Conservation (phyloP, 2,113 vertebrate species). For the Pycnonotus jocosus region DNA sequence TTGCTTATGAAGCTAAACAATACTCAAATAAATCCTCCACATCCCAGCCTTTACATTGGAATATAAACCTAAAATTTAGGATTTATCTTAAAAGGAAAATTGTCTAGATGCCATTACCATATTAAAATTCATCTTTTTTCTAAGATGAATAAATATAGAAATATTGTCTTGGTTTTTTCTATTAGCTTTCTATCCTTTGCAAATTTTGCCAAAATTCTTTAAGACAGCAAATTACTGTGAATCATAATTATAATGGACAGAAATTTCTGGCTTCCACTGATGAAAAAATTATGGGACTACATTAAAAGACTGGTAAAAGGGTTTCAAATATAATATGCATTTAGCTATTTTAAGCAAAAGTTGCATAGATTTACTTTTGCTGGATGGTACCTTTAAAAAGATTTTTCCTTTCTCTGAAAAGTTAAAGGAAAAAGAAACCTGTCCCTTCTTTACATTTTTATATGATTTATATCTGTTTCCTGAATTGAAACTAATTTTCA, state of each 20-base stretch:
- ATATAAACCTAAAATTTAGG: not conserved
- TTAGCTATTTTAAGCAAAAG: not conserved
- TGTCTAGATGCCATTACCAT: rapidly evolving
- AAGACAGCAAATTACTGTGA: not conserved
- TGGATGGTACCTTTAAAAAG: not conserved
- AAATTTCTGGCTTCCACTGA: not conserved
- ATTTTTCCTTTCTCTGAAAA: not conserved
- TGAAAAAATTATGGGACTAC: not conserved
- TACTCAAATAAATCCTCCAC: not conserved
- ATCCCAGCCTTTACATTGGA: not conserved
- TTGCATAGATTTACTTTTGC: not conserved
- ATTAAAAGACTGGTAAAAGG: not conserved
- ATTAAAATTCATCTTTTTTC: not conserved
- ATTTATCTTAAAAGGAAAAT: not conserved
- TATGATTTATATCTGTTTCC: not conserved
- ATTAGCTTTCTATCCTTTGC: not conserved
- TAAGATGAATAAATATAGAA: not conserved
- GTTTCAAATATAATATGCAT: not conserved
- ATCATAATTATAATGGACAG: not conserved
- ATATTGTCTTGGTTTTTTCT: not conserved
- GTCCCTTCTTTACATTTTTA: not conserved
- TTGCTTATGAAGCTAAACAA: not conserved
- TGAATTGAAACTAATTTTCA: not conserved
- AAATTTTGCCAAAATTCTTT: not conserved
- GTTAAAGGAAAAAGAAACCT: not conserved